phyloP scores from a whole-genome alignment of 2,113 vertebrate species.

The Perccottus glenii region DNA sequence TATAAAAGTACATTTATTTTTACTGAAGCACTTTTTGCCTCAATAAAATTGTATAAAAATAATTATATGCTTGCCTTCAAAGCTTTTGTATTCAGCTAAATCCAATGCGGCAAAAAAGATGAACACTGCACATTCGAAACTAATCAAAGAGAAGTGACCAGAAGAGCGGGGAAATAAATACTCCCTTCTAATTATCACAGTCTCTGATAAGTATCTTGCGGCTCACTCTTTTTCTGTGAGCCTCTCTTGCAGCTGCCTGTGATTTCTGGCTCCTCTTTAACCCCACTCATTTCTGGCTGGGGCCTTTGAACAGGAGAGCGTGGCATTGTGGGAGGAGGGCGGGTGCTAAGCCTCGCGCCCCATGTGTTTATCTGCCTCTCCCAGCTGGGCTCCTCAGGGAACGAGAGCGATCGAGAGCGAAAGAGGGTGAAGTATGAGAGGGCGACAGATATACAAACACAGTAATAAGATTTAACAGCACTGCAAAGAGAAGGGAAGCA shows the following conservation, averaged over 20 bases:
- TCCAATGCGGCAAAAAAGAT: conserved; percentile 13
- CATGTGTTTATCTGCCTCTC: conserved; percentile 79
- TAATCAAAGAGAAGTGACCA: conserved; percentile 34
- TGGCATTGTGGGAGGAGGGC: conserved; percentile 66
- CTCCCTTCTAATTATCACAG: conserved; percentile 41
- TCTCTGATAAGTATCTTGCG: conserved; percentile 49
- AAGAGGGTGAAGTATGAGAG: conserved; percentile 35
- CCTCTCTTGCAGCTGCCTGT: conserved; percentile 53
- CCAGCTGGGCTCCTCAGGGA: conserved; percentile 78
- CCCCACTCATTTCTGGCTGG: conserved; percentile 61
- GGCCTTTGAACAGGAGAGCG: conserved; percentile 69
- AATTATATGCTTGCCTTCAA: neutral
- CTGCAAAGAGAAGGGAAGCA: conserved; percentile 28
- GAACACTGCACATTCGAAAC: conserved; percentile 10
- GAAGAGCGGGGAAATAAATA: conserved; percentile 36
- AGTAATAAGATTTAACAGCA: conserved; percentile 39
- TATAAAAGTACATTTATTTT: neutral
- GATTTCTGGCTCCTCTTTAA: conserved; percentile 63
- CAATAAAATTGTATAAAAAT: conserved; percentile 15
- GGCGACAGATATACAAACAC: conserved; percentile 25
- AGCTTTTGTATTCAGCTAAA: neutral
- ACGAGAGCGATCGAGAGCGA: conserved; percentile 47
- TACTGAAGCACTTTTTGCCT: conserved; percentile 5
- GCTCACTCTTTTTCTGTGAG: conserved; percentile 11
- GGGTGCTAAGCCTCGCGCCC: conserved; percentile 63